phyloP scores from a whole-genome alignment of 2,113 vertebrate species.

The Eretmochelys imbricata region DNA sequence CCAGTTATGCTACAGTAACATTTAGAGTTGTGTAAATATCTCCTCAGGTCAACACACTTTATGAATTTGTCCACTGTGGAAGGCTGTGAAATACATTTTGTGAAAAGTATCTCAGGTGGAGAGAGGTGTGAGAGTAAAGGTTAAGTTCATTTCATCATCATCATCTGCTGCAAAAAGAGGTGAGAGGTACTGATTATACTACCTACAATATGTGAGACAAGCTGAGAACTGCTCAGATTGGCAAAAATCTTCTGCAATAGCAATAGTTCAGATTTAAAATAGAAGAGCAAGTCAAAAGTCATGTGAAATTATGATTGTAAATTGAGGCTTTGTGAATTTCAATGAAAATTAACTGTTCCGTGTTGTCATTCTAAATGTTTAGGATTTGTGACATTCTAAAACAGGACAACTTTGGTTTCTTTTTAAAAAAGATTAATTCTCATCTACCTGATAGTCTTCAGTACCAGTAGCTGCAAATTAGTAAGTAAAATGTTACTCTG shows the following conservation, averaged over 20 bases:
- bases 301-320: accelerated
- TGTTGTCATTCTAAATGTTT: neutral
- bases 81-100: accelerated
- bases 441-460: neutral
- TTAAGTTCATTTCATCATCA: neutral
- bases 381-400: neutral
- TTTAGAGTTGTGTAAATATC: neutral
- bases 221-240: neutral
- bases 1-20: neutral
- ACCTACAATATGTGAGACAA: neutral
- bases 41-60: neutral
- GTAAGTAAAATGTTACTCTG: neutral
- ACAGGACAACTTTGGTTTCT: neutral
- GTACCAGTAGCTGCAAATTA: neutral
- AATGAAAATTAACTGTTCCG: neutral
- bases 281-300: neutral
- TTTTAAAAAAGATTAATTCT: neutral
- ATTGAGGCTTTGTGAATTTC: neutral
- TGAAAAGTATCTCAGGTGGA: accelerated
- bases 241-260: neutral
- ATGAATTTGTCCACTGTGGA: neutral
- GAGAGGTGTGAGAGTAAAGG: neutral
- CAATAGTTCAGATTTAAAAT: neutral
- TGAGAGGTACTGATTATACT: neutral
- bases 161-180: neutral